phyloP scores from a whole-genome alignment of 2,888 invertebrate genomes.

The Drosophila ezoana region DNA sequence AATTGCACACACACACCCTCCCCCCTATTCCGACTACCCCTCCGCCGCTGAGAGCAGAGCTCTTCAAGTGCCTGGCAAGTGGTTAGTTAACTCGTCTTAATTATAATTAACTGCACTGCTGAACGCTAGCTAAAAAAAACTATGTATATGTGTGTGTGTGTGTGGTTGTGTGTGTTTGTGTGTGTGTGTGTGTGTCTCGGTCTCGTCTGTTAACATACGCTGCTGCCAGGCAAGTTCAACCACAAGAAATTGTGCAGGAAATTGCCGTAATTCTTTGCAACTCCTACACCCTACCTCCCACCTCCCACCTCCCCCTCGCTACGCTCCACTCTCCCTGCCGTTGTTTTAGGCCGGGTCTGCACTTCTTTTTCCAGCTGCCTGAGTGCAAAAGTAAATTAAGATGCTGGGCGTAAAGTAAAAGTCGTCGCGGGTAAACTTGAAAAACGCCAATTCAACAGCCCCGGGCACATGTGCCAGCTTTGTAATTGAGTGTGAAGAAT shows the following conservation, averaged over 20 bases:
- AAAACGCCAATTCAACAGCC: constrained; percentile 49
- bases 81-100: constrained; percentile 83
- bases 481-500: constrained; percentile 62
- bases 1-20: constrained; percentile 27
- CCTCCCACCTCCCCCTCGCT: neutral
- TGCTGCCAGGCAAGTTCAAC: constrained; percentile 66
- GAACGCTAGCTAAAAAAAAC: constrained; percentile 40
- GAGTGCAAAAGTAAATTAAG: constrained; percentile 78
- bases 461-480: constrained; percentile 45
- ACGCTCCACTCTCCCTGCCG: neutral
- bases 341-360: constrained; percentile 61
- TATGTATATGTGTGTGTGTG: neutral
- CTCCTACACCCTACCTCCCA: neutral
- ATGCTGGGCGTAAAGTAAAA: constrained; percentile 66
- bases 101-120: constrained; percentile 83
- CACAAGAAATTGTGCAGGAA: constrained; percentile 72
- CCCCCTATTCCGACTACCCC: neutral
- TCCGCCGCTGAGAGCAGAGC: neutral
- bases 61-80: constrained; percentile 64
- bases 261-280: constrained; percentile 59
- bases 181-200: constrained; percentile 9
- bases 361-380: constrained; percentile 71
- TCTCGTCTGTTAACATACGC: constrained; percentile 34
- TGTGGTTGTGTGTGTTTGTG: constrained; percentile 9
- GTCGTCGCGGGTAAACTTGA: constrained; percentile 61